phyloP scores from a whole-genome alignment of 2,113 vertebrate genomes.

The Lanius collurio region DNA sequence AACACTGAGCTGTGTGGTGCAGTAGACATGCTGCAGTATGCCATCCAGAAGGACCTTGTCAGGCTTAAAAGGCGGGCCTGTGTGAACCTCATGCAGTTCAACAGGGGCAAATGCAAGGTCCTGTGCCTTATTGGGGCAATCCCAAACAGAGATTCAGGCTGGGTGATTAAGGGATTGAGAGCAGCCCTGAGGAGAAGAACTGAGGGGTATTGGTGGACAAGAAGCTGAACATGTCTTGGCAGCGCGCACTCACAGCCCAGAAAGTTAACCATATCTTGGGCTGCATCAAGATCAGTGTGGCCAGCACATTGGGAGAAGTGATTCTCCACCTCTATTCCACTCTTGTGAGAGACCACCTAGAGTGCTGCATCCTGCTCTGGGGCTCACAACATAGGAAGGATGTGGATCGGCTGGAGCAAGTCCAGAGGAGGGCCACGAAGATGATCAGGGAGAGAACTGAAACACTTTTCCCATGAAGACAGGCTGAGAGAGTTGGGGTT shows the following conservation, averaged over 20 bases:
- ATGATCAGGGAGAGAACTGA: neutral
- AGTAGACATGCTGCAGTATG: neutral
- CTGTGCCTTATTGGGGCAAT: neutral
- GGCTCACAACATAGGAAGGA: neutral
- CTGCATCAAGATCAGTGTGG: neutral
- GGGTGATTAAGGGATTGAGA: neutral
- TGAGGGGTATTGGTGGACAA: neutral
- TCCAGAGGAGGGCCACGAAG: neutral
- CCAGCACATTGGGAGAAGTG: too few species aligned
- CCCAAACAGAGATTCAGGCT: neutral
- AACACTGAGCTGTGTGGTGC: neutral
- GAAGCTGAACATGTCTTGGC: neutral
- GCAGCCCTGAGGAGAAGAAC: neutral
- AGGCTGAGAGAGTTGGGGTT: neutral
- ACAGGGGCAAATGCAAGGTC: neutral
- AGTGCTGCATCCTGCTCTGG: neutral
- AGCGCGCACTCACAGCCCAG: neutral
- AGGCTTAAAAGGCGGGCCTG: neutral
- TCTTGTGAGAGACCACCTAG: neutral
- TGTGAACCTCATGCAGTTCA: neutral
- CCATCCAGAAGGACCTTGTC: neutral
- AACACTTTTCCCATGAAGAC: neutral
- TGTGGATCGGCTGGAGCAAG: rapidly evolving
- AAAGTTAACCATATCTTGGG: neutral
- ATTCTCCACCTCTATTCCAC: neutral